Percentiles rank a stretch among this genome's conserved stretches.
phyloP scores from a whole-genome alignment of 1,140 invertebrate genomes.

The Aphaenogaster floridana region DNA sequence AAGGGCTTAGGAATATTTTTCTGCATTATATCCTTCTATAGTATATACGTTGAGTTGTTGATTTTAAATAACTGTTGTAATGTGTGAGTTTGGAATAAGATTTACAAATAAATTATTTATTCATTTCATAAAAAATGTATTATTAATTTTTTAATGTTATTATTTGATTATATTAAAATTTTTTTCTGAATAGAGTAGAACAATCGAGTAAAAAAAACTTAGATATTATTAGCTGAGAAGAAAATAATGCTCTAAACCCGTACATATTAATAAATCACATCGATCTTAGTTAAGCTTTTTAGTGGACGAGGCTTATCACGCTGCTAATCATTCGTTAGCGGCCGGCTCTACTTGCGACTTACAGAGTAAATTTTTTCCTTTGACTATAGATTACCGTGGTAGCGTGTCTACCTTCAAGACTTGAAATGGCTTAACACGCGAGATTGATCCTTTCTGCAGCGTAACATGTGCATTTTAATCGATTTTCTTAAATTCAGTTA shows the following conservation, averaged over 20 bases:
- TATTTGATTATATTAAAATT: neutral
- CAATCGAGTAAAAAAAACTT: neutral
- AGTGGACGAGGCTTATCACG: constrained; percentile 42
- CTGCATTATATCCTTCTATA: neutral
- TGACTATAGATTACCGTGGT: constrained; percentile 35
- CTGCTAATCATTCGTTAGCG: constrained; percentile 45
- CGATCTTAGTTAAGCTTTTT: constrained; percentile 31
- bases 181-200: neutral
- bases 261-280: constrained; percentile 26
- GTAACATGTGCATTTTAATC: constrained; percentile 22
- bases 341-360: neutral
- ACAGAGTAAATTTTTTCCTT: constrained; percentile 33
- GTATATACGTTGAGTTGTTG: neutral
- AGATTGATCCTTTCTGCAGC: constrained; percentile 28
- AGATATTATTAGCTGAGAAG: neutral
- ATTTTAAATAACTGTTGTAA: neutral
- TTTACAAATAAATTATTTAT: neutral
- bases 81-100: neutral
- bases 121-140: neutral
- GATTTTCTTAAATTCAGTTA: neutral
- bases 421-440: constrained; percentile 63
- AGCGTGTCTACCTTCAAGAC: constrained; percentile 44
- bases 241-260: neutral
- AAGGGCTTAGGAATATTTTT: neutral
- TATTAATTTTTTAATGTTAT: neutral